Conservation (phyloP, 2,797 vertebrate species). For the Dendrocincla tyrannina region DNA sequence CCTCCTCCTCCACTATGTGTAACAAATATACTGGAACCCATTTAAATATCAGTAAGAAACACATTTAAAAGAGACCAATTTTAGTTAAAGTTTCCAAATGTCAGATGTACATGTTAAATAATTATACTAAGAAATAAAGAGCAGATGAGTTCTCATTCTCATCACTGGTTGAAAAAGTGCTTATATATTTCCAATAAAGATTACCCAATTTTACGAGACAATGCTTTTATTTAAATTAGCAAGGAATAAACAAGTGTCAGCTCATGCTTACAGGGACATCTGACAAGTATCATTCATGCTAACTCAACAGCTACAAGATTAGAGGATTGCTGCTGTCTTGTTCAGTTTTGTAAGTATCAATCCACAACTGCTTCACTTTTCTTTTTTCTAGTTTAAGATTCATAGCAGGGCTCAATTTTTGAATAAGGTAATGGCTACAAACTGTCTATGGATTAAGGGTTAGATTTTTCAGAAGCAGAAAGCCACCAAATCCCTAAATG, state of each 20-base stretch:
- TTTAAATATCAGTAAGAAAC: constrained; percentile 31
- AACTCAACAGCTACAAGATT: background rate
- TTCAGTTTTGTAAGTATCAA: background rate
- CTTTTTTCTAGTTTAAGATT: background rate
- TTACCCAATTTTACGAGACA: background rate
- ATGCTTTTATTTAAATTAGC: background rate
- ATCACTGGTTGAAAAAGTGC: background rate
- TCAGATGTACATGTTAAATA: background rate
- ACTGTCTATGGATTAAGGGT: background rate
- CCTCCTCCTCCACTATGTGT: constrained; percentile 44
- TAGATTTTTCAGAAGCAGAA: background rate
- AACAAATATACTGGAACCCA: constrained; percentile 29
- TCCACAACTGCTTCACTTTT: background rate
- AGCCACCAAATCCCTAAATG: background rate
- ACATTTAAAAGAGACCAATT: constrained; percentile 39
- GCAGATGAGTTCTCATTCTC: background rate
- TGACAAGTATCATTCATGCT: background rate
- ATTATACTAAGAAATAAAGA: background rate
- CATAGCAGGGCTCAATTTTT: background rate
- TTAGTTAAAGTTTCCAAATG: constrained; percentile 49
- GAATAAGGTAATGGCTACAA: background rate
- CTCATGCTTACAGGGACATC: background rate
- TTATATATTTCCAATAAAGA: background rate
- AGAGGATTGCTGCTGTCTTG: background rate
- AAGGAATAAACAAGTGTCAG: constrained; percentile 15